Base-by-base conservation (phyloP, 2,797 vertebrate species). In the Rhadinocentrus ornatus region DNA sequence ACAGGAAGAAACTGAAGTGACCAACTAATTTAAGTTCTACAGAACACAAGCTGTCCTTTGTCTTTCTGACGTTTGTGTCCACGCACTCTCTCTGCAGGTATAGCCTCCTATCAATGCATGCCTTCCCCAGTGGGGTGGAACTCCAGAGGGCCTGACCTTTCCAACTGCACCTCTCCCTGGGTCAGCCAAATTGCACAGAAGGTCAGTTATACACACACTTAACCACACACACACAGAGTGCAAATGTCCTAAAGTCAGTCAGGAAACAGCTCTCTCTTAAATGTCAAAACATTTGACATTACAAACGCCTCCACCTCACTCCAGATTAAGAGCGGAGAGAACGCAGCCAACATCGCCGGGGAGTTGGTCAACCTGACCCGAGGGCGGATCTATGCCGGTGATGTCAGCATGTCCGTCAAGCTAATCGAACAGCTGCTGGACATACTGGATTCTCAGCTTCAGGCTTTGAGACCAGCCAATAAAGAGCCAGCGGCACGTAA, bases 81-180 rank as follows among this genome's bases (percentile, higher is more conserved):
- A 35, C 53, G 24, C 52, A 66, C 66, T 69, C 35, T 72, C 73
- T 75, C 32, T 69, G 62, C 90, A 97, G 96, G 96, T 82, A 97
- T 97, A 15, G 96, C 96, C 56, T 96, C 96, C 56, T 97, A 96
- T 92, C 96, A 96, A 88, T 98, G 97, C 85, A 88, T 95, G 76
- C 90, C 92, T 32, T 92, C 95, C 50, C 91, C 96, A 39, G 95
- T 96, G 73, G 92, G 94, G 15, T 98, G 97, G 97, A 96, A 94
- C 83, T 94, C 96, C 63, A 93, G 95, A 82, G 97, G 97, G 50
- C 97, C 97, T 52, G 96, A 98, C 89, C 95, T 98, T 82, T 97
- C 96, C 86, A 98, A 97, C 91, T 97, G 97, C 86, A 97, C 96
- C 62, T 97, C 96, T 68, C 96, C 96, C 35, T 97, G 97, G 97